A percentile compares a stretch with the other conserved stretches of the same genome.
Conservation (phyloP, 2,888 invertebrate genomes). For the Lochmaea capreae region DNA sequence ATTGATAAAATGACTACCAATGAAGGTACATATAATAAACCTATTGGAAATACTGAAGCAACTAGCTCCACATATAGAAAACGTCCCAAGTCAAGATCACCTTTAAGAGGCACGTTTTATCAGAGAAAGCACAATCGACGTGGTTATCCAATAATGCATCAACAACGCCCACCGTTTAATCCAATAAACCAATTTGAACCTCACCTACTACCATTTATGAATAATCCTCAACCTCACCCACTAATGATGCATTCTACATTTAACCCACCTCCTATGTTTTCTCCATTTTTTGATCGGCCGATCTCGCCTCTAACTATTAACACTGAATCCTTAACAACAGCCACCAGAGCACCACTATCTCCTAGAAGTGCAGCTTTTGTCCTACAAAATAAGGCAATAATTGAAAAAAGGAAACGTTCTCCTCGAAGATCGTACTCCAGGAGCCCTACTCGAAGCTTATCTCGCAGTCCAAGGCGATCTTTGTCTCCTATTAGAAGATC, state of each 20-base stretch:
- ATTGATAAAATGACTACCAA: conserved; percentile 14
- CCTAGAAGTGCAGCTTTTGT: conserved; percentile 66
- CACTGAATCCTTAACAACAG: conserved; percentile 55
- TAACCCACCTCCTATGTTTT: conserved; percentile 44
- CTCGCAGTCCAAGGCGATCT: conserved; percentile 39
- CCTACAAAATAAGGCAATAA: conserved; percentile 63
- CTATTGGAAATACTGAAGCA: background rate
- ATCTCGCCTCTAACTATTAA: conserved; percentile 60
- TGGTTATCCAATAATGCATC: conserved; percentile 24
- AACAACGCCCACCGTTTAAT: conserved; percentile 28
- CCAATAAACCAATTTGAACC: conserved; percentile 34
- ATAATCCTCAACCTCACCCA: conserved; percentile 32
- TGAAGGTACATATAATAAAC: background rate
- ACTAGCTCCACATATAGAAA: conserved; percentile 17
- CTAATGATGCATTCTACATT: conserved; percentile 40
- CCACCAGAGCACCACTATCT: conserved; percentile 61
- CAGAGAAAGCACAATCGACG: conserved; percentile 25
- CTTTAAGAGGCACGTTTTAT: conserved; percentile 29
- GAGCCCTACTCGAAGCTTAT: conserved; percentile 60
- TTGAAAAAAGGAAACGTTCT: conserved; percentile 63
- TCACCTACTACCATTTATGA: conserved; percentile 29
- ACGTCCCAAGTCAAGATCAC: conserved; percentile 37
- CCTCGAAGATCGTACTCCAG: conserved; percentile 63
- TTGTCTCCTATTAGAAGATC: conserved; percentile 49
- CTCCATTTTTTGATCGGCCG: conserved; percentile 54